Conservation (phyloP, 2,888 invertebrate genomes). For the Asteroscopus sphinx region DNA sequence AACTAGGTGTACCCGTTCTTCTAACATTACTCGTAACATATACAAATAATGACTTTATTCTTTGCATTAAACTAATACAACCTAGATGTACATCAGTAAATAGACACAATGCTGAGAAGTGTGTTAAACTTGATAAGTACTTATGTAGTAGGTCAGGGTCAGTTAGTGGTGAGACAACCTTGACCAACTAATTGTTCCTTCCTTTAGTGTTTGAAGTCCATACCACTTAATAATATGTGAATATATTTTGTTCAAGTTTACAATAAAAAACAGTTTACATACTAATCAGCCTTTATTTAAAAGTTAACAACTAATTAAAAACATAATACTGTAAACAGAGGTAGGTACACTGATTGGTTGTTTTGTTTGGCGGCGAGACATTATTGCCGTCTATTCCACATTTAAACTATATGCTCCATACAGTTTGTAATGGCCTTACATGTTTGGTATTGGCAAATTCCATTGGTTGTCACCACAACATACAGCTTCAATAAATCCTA, state of each 20-base stretch:
- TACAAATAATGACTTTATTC: not conserved
- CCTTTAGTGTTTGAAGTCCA: too few relatives aligned
- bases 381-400: not conserved
- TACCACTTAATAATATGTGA: too few relatives aligned
- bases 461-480: too few relatives aligned
- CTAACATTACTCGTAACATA: too few relatives aligned
- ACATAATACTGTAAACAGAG: conserved; percentile 47
- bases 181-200: too few relatives aligned
- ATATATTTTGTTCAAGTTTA: not conserved
- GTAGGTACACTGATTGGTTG: conserved; percentile 22
- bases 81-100: not conserved
- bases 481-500: too few relatives aligned
- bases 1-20: too few relatives aligned
- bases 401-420: not conserved
- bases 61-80: conserved; percentile 1
- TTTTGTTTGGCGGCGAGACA: not conserved
- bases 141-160: conserved; percentile 19
- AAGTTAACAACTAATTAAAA: conserved; percentile 46
- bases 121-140: not conserved
- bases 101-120: not conserved
- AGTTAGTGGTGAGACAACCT: conserved; percentile 4
- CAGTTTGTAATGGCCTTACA: not conserved
- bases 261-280: conserved; percentile 16
- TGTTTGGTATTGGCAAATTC: too few relatives aligned
- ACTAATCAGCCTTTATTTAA: conserved; percentile 72